Base-by-base conservation (phyloP, 2,888 invertebrate genomes). In the Branchellion lobata region DNA sequence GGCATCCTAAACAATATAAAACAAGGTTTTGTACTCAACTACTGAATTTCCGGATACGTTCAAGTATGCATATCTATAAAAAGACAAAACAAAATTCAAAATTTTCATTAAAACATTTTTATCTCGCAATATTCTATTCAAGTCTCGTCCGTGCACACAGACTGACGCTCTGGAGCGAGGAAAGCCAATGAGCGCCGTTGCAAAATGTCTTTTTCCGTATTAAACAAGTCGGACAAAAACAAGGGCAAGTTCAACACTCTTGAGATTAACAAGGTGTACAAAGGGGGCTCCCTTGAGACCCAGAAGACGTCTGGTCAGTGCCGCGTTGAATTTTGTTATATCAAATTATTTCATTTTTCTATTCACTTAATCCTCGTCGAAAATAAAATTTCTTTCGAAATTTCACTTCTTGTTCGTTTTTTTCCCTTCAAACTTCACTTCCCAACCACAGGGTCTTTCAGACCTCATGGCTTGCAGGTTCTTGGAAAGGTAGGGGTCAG, bases 391-490 rank as follows among this genome's bases (percentile, higher is more conserved):
- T 33, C 31, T 61, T 76, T 74, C 47, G 8, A n/a, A 74, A 8
- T 24, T 74, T 27, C 29, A 0, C 24, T 2, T 29, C 31, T 76
- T 8, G 14, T 53, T 14, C 24, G n/a, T 24, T 53, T 14, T 29
- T 1, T 27, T 24, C 27, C 21, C 24, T 57, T 40, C 40, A 5
- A 40, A 8, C 40, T 8, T 40, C 40, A 40, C 14, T n/a, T 57
- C 21, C 24, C 61, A 8, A 57, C 5, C 3, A 31, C 2, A 88
- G 88, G 93, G 40, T 71, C 81, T 90, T 92, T 93, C 88, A 94
- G 94, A 90, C 96, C 96, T 88, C 96, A 97, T 96, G 97, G 97
- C 92, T 94, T 98, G 93, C 98, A 98, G 93, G 93, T 93, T 91
- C 92, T 99, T 92, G 98, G 98, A 90, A 98, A 97, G 92, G 94